Base-by-base conservation (phyloP, 2,888 invertebrate genomes). In the Masnerella sp. region DNA sequence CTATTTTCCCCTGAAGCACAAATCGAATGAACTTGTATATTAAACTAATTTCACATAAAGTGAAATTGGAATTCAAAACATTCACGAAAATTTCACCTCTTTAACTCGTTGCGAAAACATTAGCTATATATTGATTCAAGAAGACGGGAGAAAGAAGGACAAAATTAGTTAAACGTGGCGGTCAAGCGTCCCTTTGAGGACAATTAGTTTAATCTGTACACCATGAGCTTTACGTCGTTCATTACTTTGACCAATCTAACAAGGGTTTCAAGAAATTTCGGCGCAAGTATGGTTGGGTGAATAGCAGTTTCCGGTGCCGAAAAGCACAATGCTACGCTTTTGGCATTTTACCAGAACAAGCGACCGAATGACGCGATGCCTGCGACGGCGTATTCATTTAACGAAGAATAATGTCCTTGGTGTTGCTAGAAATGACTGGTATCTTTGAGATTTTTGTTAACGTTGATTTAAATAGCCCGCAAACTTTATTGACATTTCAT, bases 261-360 rank as follows among this genome's bases (percentile, higher is more conserved):
- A 45, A 71, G 47, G 56, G 58, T 74, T 74, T 75, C 52, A 42
- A 72, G 49, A 73, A 73, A 75, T 77, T 75, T 64, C 69, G 54
- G 73, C 61, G 58, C 61, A 64, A 67, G 56, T 67, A 52, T 32
- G 22, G 49, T 30, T 12, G 61, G 56, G 40, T 61, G 59, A 75
- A 62, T 72, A 74, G 74, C 74, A 76, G 74, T 79, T 81, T 81
- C 80, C 82, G 79, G 74, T 79, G 80, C 78, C 79, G 79, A 77
- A 77, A 75, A 75, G 77, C 75, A 79, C 81, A 81, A 82, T 79
- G 74, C 78, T 77, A 75, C 51, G 72, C 78, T 79, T 79, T 80
- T 85, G 85, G 85, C 84, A 84, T 78, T 62, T 65, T 75, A 81
- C 83, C 85, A 84, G 79, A 79, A 81, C 80, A 79, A 79, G 78